These are phyloP conservation scores for Torymus texanus DNA, from an alignment of 2,888 invertebrate species.

Conservation along the genomic window DNA sequence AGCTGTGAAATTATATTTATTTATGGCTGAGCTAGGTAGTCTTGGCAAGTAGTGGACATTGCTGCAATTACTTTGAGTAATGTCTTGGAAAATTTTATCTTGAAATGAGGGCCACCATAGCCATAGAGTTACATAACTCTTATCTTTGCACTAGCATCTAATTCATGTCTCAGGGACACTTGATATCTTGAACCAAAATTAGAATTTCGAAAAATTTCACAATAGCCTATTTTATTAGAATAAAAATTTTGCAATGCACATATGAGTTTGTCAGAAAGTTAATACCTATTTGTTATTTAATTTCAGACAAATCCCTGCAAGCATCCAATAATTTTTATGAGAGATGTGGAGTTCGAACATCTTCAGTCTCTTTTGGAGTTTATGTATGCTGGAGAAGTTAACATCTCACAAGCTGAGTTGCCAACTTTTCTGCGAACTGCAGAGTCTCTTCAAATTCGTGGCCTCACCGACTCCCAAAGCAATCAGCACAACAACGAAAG, in stretches of 20 bases:
- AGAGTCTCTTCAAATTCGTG: constrained; percentile 86
- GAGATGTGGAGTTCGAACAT: constrained; percentile 87
- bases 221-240: constrained; percentile 22
- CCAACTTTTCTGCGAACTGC: constrained; percentile 86
- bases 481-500: constrained; percentile 75
- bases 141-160: constrained; percentile 60
- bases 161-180: constrained; percentile 55
- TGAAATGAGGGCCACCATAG: constrained; percentile 64
- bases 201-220: constrained; percentile 50
- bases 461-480: constrained; percentile 81
- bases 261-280: constrained; percentile 19
- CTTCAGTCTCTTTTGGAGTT: constrained; percentile 87
- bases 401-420: constrained; percentile 87
- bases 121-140: constrained; percentile 68
- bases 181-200: constrained; percentile 55
- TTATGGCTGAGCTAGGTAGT: constrained; percentile 52
- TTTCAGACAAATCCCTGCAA: constrained; percentile 89
- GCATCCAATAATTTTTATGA: constrained; percentile 90
- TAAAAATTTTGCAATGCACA: constrained; percentile 22
- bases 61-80: constrained; percentile 53
- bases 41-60: constrained; percentile 50
- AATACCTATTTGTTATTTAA: constrained; percentile 42
- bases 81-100: constrained; percentile 56
- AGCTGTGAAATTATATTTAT: constrained; percentile 54
- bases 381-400: constrained; percentile 91